A percentile compares a stretch with the other conserved stretches of the same genome.
Conservation (phyloP, 2,797 vertebrate genomes). For the Pipistrellus pygmaeus region DNA sequence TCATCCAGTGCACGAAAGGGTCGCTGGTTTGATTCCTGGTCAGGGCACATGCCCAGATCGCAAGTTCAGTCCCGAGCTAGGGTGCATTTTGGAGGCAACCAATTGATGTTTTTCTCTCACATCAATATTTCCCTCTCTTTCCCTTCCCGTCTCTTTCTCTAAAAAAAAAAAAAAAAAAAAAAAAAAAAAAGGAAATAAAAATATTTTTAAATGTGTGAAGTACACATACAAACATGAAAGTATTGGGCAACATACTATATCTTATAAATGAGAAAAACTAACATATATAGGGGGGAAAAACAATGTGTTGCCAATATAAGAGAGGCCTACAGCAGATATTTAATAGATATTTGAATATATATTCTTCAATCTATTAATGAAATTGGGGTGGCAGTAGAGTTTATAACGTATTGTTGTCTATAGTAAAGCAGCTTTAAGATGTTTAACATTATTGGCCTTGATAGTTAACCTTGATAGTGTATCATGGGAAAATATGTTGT, state of each 20-base stretch:
- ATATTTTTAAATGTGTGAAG: too few species aligned
- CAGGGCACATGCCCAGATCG: too few species aligned
- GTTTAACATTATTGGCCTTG: background rate
- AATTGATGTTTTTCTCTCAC: too few species aligned
- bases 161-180: too few species aligned
- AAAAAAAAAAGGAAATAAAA: too few species aligned
- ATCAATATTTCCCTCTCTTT: too few species aligned
- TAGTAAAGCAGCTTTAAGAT: background rate
- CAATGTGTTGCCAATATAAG: background rate
- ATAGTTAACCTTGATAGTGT: background rate
- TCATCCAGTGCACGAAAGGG: too few species aligned
- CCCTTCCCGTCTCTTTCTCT: too few species aligned
- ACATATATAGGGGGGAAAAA: background rate
- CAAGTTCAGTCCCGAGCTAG: too few species aligned
- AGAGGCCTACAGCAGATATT: background rate
- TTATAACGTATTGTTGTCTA: background rate
- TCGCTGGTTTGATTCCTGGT: too few species aligned
- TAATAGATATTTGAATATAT: background rate
- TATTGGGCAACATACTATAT: background rate
- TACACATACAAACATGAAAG: background rate
- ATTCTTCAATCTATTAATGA: background rate
- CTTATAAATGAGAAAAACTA: background rate
- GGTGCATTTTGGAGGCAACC: too few species aligned
- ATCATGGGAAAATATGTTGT: background rate
- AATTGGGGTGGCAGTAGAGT: background rate